Base-by-base conservation (phyloP, 1,140 invertebrate genomes). In the Panagrolaimus sp. region DNA sequence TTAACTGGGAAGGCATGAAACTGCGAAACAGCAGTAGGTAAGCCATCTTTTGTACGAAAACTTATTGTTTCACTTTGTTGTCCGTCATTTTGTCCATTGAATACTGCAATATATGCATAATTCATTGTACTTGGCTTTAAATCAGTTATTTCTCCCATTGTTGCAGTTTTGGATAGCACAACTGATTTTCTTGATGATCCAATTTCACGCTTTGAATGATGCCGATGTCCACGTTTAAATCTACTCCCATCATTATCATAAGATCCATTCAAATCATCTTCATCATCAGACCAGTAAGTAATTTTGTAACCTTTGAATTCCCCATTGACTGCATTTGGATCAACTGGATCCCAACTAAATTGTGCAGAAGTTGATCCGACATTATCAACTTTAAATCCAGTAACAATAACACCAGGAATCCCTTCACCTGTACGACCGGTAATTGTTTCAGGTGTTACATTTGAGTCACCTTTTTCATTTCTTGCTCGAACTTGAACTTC, bases 261-360 rank as follows among this genome's bases (percentile, higher is more conserved):
- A 28, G 28, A 21, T n/a, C 63, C 63, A 38, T 38, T 38, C 10
- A 43, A 17, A 8, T 64, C 63, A 32, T 76, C 64, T 58, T 79
- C 76, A 47, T 79, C 77, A 48, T 83, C 77, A 38, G 71, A 68
- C 80, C 81, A 82, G 52, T 73, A 82, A 47, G 78, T 78, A 45
- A 83, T 74, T 70, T 94, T 94, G 83, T 96, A 97, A 12, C 94
- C 94, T 78, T 90, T 90, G 83, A 96, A 93, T 83, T 95, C 90
- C n/a, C 94, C 94, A 48, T 78, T 76, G 21, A 83, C 77, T 44
- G 73, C 68, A 10, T 28, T 24, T 12, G 73, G 73, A 70, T 82
- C 80, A 17, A 82, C 79, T 3, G 81, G 66, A 48, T 83, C 74
- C 80, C 80, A 82, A 43, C 69, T 32, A 65, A 82, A 83, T 14